phyloP scores from a whole-genome alignment of 2,797 vertebrate genomes.

The Graptemys geographica region DNA sequence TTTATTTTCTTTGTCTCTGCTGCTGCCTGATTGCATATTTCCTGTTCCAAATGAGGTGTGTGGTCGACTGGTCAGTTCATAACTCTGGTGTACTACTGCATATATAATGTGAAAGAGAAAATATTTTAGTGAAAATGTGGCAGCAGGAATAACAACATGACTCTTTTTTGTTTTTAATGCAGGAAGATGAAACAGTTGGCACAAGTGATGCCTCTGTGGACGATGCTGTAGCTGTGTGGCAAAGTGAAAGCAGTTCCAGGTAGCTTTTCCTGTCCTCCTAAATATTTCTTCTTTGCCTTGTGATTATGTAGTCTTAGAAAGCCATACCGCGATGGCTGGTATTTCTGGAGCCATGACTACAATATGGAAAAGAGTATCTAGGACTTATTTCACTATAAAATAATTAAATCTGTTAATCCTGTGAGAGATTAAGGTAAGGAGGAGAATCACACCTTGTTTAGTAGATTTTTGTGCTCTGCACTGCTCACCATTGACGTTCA shows the following conservation, averaged over 20 bases:
- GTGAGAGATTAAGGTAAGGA: background rate
- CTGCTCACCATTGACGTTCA: background rate
- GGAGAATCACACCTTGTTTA: background rate
- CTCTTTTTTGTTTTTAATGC: constrained; percentile 31
- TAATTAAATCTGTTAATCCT: background rate
- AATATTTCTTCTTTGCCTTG: background rate
- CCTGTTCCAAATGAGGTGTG: too few relatives aligned
- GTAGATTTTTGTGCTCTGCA: background rate
- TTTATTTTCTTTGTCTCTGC: too few relatives aligned
- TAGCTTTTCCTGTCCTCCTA: constrained; percentile 60
- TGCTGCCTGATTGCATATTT: too few relatives aligned
- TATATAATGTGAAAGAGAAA: background rate
- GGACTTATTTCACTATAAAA: background rate
- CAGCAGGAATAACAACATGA: background rate
- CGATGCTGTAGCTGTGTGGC: constrained; percentile 90
- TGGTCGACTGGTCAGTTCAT: too few relatives aligned
- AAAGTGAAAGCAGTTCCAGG: constrained; percentile 97
- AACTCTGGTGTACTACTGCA: too few relatives aligned
- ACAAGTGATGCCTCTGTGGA: constrained; percentile 91
- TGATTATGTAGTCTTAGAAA: background rate
- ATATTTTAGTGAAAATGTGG: background rate
- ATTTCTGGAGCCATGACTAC: background rate
- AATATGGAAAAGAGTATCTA: background rate
- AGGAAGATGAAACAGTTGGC: constrained; percentile 88
- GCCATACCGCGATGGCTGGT: background rate